phyloP scores from a whole-genome alignment of 2,797 vertebrate species.

The Bradypodion ventrale region DNA sequence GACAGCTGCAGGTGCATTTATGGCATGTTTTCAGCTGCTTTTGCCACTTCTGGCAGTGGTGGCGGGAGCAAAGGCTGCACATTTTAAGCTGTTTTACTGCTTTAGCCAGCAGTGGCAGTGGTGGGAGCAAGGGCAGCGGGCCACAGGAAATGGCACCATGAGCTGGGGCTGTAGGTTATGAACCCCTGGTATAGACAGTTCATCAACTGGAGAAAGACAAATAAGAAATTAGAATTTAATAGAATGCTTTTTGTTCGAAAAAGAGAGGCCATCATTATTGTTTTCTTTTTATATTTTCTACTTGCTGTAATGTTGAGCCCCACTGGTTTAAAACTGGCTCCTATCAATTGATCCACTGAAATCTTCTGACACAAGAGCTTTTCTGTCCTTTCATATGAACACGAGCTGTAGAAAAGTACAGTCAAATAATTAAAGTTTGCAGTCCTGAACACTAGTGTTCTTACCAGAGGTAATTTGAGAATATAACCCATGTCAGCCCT shows the following conservation, averaged over 20 bases:
- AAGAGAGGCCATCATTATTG: not conserved
- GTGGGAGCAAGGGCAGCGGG: too few species aligned
- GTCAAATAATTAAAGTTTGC: not conserved
- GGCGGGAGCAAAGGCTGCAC: too few species aligned
- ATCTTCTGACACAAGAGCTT: not conserved
- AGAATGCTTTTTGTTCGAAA: not conserved
- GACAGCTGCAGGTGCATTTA: too few species aligned
- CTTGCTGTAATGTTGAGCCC: not conserved
- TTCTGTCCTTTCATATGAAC: not conserved
- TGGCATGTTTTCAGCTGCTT: too few species aligned
- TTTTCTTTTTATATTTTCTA: not conserved
- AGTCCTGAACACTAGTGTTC: not conserved
- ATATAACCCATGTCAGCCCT: not conserved
- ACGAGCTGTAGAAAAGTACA: not conserved
- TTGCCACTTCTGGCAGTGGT: too few species aligned
- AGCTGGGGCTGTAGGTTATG: too few species aligned
- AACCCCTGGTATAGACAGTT: not conserved
- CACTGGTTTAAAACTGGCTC: not conserved
- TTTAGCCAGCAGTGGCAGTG: too few species aligned
- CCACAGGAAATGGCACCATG: too few species aligned
- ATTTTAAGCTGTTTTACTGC: too few species aligned
- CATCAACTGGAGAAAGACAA: not conserved
- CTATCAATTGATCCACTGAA: not conserved
- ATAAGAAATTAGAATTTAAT: not conserved
- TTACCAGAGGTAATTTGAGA: not conserved